These are phyloP conservation scores for Nasonia oneida DNA, from an alignment of 2,888 invertebrate genomes.

Conservation along the genomic window DNA sequence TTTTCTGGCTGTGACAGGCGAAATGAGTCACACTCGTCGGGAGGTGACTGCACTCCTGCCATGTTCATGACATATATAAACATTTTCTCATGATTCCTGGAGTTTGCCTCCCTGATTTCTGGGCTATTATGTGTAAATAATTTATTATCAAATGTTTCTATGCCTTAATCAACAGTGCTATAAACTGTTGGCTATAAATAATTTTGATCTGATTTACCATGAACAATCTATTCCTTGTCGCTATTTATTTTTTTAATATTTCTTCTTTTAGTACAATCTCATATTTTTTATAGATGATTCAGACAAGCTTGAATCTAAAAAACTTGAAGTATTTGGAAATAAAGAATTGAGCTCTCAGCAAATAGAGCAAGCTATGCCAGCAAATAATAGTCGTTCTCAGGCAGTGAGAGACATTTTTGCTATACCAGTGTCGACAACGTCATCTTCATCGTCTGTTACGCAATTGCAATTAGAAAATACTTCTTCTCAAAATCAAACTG, in stretches of 20 bases:
- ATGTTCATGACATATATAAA: no score
- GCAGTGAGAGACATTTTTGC: conserved; percentile 71
- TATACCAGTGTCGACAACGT: conserved; percentile 66
- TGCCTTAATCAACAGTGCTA: no score
- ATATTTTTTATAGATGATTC: conserved; percentile 68
- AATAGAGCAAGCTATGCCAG: conserved; percentile 68
- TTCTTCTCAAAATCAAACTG: conserved; percentile 73
- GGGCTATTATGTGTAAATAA: no score
- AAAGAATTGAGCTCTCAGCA: conserved; percentile 66
- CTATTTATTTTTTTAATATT: neutral
- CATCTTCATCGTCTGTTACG: conserved; percentile 62
- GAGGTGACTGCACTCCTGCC: no score
- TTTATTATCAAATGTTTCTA: no score
- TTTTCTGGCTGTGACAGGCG: no score
- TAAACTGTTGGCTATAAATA: neutral
- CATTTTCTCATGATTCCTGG: no score
- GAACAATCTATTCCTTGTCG: no score
- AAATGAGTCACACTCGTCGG: no score
- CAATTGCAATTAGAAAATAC: conserved; percentile 71
- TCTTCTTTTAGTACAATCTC: neutral
- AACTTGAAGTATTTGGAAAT: conserved; percentile 71
- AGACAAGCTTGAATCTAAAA: conserved; percentile 75
- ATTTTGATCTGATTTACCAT: no score
- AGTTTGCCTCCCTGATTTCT: no score
- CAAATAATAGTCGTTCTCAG: conserved; percentile 63